Evolutionary conservation across 2,797 vertebrate genomes (phyloP).

Genomic region (Sphenodon punctatus): DNA sequence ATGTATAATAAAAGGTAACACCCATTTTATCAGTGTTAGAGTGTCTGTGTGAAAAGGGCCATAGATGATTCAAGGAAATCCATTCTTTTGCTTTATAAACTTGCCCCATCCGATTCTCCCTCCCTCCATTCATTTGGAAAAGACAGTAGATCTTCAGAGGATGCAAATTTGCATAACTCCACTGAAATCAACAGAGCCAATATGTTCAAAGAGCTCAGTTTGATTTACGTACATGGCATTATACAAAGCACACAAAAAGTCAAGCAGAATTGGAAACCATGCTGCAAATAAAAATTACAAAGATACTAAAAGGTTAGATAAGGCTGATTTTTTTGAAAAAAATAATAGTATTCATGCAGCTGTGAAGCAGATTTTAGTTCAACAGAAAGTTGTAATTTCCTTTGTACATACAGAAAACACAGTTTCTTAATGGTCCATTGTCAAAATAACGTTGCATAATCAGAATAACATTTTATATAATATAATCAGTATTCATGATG

Average conservation of each 20-base stretch:
- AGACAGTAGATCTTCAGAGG: background rate
- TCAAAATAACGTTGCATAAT: constrained; percentile 26
- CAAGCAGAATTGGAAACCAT: background rate
- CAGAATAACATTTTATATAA: constrained; percentile 12
- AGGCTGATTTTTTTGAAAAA: constrained; percentile 14
- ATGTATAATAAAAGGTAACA: too few relatives aligned
- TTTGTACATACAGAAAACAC: constrained; percentile 35
- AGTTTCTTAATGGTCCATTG: background rate
- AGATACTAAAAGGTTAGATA: background rate
- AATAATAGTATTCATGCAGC: constrained; percentile 26
- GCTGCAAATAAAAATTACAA: background rate
- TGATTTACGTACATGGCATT: background rate
- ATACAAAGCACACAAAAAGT: constrained; percentile 4
- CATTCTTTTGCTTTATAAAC: background rate
- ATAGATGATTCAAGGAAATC: too few relatives aligned
- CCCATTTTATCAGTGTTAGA: too few relatives aligned
- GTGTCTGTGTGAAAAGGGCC: too few relatives aligned
- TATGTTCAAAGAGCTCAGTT: background rate
- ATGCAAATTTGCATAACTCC: background rate
- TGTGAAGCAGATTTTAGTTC: constrained; percentile 19
- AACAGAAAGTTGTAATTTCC: constrained; percentile 7
- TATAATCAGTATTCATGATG: background rate
- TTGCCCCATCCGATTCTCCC: too few relatives aligned
- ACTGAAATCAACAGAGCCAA: background rate
- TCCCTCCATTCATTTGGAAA: background rate